Conservation (phyloP, 2,888 invertebrate genomes). For the Euplagia quadripunctaria region DNA sequence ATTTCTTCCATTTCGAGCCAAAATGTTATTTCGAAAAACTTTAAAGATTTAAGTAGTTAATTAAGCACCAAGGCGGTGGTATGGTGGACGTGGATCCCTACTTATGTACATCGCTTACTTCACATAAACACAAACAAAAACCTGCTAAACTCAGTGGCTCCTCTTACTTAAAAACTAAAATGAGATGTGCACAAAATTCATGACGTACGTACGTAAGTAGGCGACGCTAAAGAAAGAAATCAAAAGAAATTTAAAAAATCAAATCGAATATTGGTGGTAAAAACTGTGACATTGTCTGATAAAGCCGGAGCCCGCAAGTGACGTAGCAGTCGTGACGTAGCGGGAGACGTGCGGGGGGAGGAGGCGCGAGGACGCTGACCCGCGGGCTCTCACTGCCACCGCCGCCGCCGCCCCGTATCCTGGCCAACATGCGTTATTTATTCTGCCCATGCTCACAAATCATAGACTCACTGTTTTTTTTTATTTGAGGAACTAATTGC, state of each 20-base stretch:
- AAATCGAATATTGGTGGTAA: constrained; percentile 15
- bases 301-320: constrained; percentile 51
- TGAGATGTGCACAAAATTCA: too few species aligned
- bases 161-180: too few species aligned
- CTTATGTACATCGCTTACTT: too few species aligned
- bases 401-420: constrained; percentile 55
- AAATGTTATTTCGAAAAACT: too few species aligned
- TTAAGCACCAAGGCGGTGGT: too few species aligned
- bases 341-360: constrained; percentile 47
- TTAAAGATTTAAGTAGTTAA: too few species aligned
- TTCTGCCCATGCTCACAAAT: constrained; percentile 62
- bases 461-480: constrained; percentile 45
- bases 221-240: too few species aligned
- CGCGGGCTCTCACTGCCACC: constrained; percentile 51
- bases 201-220: too few species aligned
- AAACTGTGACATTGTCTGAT: constrained; percentile 33
- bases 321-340: constrained; percentile 77
- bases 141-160: too few species aligned
- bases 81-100: too few species aligned
- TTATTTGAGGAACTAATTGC: constrained; percentile 7
- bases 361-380: constrained; percentile 72
- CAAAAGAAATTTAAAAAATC: constrained; percentile 1
- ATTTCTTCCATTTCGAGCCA: too few species aligned
- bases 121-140: too few species aligned
- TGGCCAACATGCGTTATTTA: constrained; percentile 61